Evolutionary conservation across 1,140 invertebrate genomes (phyloP).

Genomic region (Trypoxylus dichotomus): DNA sequence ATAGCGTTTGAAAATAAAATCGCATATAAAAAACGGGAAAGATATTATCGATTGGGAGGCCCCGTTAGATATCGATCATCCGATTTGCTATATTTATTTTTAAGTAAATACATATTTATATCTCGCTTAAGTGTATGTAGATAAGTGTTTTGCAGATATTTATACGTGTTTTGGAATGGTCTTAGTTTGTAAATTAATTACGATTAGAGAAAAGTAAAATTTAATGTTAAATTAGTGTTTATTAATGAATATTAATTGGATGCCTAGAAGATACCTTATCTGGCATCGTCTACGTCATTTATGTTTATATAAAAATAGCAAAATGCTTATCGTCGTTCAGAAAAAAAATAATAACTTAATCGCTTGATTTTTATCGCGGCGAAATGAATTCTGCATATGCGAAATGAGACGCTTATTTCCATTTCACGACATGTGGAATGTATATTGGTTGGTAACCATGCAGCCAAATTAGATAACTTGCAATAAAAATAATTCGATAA

Average conservation of each 20-base stretch:
- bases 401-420: not conserved
- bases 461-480: no score
- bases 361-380: not conserved
- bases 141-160: not conserved
- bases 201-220: constrained; percentile 9
- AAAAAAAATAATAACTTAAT: not conserved
- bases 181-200: not conserved
- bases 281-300: not conserved
- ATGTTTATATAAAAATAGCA: not conserved
- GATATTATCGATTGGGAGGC: not conserved
- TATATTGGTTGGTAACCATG: no score
- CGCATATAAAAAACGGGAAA: not conserved
- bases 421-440: not conserved
- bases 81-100: not conserved
- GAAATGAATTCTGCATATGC: not conserved
- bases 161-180: not conserved
- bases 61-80: not conserved
- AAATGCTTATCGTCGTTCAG: not conserved
- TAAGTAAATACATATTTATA: not conserved
- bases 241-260: not conserved
- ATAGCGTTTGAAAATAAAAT: not conserved
- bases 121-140: not conserved
- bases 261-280: not conserved
- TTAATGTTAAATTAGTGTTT: constrained; percentile 15
- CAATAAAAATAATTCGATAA: no score